A percentile compares a stretch with the other conserved stretches of the same genome.
These are phyloP conservation scores for Prolemur simus DNA, from an alignment of 2,113 vertebrate species.

Conservation along the genomic window DNA sequence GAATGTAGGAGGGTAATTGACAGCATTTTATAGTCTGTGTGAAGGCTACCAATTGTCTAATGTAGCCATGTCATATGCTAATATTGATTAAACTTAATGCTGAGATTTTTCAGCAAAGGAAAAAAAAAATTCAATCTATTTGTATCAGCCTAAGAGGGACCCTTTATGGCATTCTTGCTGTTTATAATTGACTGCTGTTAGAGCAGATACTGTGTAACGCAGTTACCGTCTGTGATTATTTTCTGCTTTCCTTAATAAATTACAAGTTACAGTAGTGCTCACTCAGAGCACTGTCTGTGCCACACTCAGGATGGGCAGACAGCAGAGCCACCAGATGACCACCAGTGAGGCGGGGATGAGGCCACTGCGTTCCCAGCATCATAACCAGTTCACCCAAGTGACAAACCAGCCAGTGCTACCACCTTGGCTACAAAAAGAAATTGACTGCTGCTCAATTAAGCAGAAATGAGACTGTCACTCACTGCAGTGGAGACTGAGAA, in stretches of 20 bases:
- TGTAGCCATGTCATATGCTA: slow-evolving; percentile 56
- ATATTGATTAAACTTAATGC: slow-evolving; percentile 64
- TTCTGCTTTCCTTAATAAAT: slow-evolving; percentile 52
- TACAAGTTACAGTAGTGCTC: background rate
- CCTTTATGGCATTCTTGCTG: slow-evolving; percentile 54
- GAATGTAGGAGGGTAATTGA: slow-evolving; percentile 50
- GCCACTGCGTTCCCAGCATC: background rate
- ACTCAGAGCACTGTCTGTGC: background rate
- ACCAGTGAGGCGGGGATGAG: background rate
- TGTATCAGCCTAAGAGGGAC: background rate
- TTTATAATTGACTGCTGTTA: slow-evolving; percentile 27
- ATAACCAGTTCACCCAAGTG: slow-evolving; percentile 11
- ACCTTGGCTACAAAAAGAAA: slow-evolving; percentile 72
- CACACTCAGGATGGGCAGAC: background rate
- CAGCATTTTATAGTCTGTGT: slow-evolving; percentile 69
- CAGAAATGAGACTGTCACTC: slow-evolving; percentile 81
- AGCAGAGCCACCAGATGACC: background rate
- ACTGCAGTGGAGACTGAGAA: slow-evolving; percentile 64
- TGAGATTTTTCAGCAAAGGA: slow-evolving; percentile 55
- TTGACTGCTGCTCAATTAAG: slow-evolving; percentile 79
- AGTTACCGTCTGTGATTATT: background rate
- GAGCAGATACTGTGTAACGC: background rate
- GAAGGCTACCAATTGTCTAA: slow-evolving; percentile 61
- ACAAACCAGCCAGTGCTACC: slow-evolving; percentile 48
- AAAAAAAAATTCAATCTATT: slow-evolving; percentile 53